Conservation (phyloP, 2,113 vertebrate species). For the Paedocypris sp. region DNA sequence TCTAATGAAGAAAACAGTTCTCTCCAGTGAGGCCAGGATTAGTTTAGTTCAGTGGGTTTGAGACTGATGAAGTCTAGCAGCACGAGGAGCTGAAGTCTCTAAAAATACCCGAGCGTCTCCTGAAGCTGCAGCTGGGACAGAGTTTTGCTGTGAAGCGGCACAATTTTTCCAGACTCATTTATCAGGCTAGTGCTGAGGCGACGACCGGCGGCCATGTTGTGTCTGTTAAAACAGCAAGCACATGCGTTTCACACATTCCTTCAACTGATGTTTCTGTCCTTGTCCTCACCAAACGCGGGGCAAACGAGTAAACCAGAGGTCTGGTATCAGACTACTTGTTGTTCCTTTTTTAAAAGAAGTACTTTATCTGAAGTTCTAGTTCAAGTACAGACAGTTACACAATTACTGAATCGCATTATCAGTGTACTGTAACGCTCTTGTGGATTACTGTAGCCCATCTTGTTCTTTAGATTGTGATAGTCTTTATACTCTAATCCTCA, state of each 20-base stretch:
- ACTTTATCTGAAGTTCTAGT: too few species aligned
- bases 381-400: too few species aligned
- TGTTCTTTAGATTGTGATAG: too few species aligned
- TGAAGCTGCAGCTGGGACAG: slow-evolving; percentile 55
- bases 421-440: too few species aligned
- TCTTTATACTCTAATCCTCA: too few species aligned
- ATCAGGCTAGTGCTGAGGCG: slow-evolving; percentile 70
- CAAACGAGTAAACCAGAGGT: background rate
- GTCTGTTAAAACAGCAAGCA: slow-evolving; percentile 50
- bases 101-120: slow-evolving; percentile 49
- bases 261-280: slow-evolving; percentile 22
- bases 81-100: background rate
- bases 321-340: too few species aligned
- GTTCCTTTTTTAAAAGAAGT: too few species aligned
- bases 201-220: slow-evolving; percentile 50
- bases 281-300: slow-evolving; percentile 14
- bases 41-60: slow-evolving; percentile 27
- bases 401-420: too few species aligned
- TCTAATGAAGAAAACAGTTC: slow-evolving; percentile 32
- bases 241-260: slow-evolving; percentile 31
- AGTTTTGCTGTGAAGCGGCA: slow-evolving; percentile 47
- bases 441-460: too few species aligned
- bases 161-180: slow-evolving; percentile 55
- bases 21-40: slow-evolving; percentile 31
- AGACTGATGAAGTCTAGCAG: too few species aligned